These are phyloP conservation scores for Cydia fagiglandana DNA, from an alignment of 1,140 invertebrate species.

Conservation along the genomic window DNA sequence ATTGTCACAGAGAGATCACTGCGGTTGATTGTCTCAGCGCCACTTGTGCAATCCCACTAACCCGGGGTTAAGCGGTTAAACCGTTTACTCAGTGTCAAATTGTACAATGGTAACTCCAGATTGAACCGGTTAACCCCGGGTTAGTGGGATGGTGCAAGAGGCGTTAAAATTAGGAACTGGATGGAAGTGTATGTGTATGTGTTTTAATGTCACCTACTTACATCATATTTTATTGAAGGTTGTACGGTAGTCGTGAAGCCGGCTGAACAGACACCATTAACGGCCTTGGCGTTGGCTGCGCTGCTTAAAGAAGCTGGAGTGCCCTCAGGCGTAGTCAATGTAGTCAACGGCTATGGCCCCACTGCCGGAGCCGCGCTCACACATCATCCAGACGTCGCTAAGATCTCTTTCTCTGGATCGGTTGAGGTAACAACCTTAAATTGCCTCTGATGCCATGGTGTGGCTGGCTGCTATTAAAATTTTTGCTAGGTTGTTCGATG, in stretches of 20 bases:
- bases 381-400: slow-evolving; percentile 81
- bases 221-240: slow-evolving; percentile 58
- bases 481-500: too few relatives aligned
- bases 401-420: slow-evolving; percentile 83
- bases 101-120: too few relatives aligned
- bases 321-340: slow-evolving; percentile 83
- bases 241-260: slow-evolving; percentile 80
- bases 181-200: too few relatives aligned
- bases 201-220: too few relatives aligned
- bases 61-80: too few relatives aligned
- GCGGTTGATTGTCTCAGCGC: not conserved
- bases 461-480: too few relatives aligned
- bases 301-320: slow-evolving; percentile 84
- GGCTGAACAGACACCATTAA: slow-evolving; percentile 87
- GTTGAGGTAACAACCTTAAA: slow-evolving; percentile 31
- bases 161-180: too few relatives aligned
- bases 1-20: not conserved
- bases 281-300: slow-evolving; percentile 82
- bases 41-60: too few relatives aligned
- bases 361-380: slow-evolving; percentile 82
- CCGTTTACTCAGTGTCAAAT: too few relatives aligned
- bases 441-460: too few relatives aligned
- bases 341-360: slow-evolving; percentile 80
- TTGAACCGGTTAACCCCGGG: too few relatives aligned
- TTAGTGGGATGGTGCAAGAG: too few relatives aligned